Evolutionary conservation across 2,797 vertebrate genomes (phyloP), one percentile per base, ranked within the genome.

Genomic region (Myoxocephalus aenaeus): DNA sequence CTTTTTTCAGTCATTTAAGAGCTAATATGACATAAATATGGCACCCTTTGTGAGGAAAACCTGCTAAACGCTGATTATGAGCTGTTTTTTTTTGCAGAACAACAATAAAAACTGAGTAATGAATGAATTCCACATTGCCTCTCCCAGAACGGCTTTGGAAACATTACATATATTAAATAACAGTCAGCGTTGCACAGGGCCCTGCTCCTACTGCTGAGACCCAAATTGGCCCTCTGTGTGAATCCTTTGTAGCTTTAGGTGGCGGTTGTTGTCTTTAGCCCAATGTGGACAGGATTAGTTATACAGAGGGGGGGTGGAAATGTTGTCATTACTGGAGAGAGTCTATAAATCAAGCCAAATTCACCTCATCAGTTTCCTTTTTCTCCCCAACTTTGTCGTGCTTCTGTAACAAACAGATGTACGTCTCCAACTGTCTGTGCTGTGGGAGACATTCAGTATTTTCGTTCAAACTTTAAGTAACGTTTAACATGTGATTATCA

Each of bases 141-240:
- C 82, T 81, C 62, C 80, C 83, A 70, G 77, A 85, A 81, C 69
- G 7, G 29, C 68, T 82, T 75, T 64, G 65, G 71, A 85, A 54
- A 80, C 67, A 71, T 72, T 66, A 32, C 44, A 75, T 71, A 22
- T 75, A 57, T 75, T 67, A 62, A 80, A 82, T 66, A 67, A 70
- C 54, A 58, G 57, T 17, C 44, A 64, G 57, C 29, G 20, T 54
- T 69, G 57, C 61, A 54, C n/a, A 56, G 57, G 44, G 29, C n/a
- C 34, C 56, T 65, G 65, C 59, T 69, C 36, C 68, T 54, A 3
- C 25, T 71, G 61, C 50, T 38, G 57, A 61, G 34, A 56, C 70
- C 42, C 65, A 56, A 56, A 77, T 74, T 44, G 79, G 65, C 27
- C 59, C 59, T 65, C 56, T 71, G 80, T 53, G 12, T 40, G 69